Conservation (phyloP, 53 echinoderm and acorn worm species). For the Paelopatides confundens region DNA sequence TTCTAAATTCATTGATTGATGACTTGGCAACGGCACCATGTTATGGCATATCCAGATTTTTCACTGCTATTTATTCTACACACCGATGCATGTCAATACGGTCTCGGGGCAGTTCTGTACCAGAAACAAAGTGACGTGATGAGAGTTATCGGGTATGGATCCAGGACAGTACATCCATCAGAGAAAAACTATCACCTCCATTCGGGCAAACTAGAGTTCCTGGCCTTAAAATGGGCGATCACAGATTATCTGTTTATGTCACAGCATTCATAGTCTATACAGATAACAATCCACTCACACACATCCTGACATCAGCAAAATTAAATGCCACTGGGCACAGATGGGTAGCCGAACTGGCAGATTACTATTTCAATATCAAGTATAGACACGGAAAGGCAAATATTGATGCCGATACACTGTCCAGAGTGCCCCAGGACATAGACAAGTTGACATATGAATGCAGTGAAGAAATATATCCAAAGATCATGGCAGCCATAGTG, state of each 20-base stretch:
- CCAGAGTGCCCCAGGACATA: conserved; percentile 26
- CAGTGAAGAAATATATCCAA: background rate
- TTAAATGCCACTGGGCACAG: too few species aligned
- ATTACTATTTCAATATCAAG: conserved; percentile 63
- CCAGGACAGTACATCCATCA: conserved; percentile 56
- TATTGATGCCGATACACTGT: too few species aligned
- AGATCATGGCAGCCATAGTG: background rate
- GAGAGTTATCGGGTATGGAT: conserved; percentile 67
- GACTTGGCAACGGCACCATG: conserved; percentile 29
- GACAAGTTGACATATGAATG: background rate
- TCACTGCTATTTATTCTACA: conserved; percentile 63
- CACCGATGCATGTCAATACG: conserved; percentile 72
- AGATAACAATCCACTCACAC: too few species aligned
- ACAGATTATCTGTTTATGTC: conserved; percentile 68
- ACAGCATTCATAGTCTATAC: conserved; percentile 65
- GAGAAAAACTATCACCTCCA: conserved; percentile 78
- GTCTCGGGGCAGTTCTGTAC: conserved; percentile 66
- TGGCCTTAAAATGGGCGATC: conserved; percentile 74
- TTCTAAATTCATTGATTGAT: conserved; percentile 46
- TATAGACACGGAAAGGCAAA: conserved; percentile 61
- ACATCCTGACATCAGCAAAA: conserved; percentile 62
- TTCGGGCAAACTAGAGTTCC: too few species aligned
- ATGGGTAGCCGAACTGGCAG: conserved; percentile 72
- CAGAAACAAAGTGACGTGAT: conserved; percentile 58
- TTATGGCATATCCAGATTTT: conserved; percentile 74